Percentiles rank a stretch among this genome's conserved stretches.
Conservation (phyloP, 1,140 invertebrate genomes). For the silkworm (Bombyx mori) region ASM3026992v2 NC_085130.1:16829501-16830000, state of each 20-base stretch:
- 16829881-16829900: slow-evolving; percentile 23
- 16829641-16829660: too few species aligned
- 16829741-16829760: background rate
- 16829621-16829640: too few species aligned
- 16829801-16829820: slow-evolving; percentile 36
- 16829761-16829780: slow-evolving; percentile 22
- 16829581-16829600: too few species aligned
- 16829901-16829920: slow-evolving; percentile 27
- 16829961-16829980: too few species aligned
- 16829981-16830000: too few species aligned
- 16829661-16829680: background rate
- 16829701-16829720: background rate
- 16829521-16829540: too few species aligned
- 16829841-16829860: slow-evolving; percentile 31
- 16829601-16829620: too few species aligned
- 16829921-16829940: too few species aligned
- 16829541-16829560: too few species aligned
- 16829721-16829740: background rate
- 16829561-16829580: too few species aligned
- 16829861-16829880: slow-evolving; percentile 25
- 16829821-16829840: slow-evolving; percentile 46
- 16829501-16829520: too few species aligned
- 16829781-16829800: slow-evolving; percentile 53
- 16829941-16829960: too few species aligned
- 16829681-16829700: background rate